Percentiles rank a stretch among this genome's conserved stretches.
phyloP scores from a whole-genome alignment of 2,113 vertebrate genomes.

The Tichodroma muraria region DNA sequence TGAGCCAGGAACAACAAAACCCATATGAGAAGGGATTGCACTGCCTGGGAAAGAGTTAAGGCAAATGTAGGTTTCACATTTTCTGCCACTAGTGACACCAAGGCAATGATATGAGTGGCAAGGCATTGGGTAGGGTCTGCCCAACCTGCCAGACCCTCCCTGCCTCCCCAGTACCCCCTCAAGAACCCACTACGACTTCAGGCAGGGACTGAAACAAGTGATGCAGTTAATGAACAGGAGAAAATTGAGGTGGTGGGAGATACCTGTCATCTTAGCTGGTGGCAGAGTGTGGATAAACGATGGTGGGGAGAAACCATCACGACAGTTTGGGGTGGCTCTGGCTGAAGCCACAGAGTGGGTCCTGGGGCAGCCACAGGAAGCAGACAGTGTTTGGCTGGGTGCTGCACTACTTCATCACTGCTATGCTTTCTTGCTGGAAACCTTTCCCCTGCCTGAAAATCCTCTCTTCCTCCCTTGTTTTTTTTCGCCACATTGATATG shows the following conservation, averaged over 20 bases:
- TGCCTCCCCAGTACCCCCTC: not conserved
- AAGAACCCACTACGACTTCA: not conserved
- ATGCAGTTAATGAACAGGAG: not conserved
- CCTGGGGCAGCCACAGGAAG: not conserved
- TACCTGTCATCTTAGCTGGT: not conserved
- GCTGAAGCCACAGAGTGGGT: not conserved
- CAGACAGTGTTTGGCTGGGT: not conserved
- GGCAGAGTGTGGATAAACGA: not conserved
- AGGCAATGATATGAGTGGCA: not conserved
- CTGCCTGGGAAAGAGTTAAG: not conserved
- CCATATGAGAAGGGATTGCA: not conserved
- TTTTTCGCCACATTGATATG: not conserved
- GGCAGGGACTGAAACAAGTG: not conserved
- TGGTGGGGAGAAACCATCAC: not conserved
- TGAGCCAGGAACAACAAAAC: not conserved
- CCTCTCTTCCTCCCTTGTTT: not conserved
- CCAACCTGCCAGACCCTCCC: not conserved
- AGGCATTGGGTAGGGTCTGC: not conserved
- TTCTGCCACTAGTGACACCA: not conserved
- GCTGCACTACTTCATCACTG: not conserved
- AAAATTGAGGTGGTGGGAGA: not conserved
- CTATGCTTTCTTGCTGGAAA: not conserved
- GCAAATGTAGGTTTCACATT: not conserved
- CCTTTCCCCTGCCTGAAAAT: not conserved
- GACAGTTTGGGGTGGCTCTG: not conserved